Evolutionary conservation across 1,140 invertebrate genomes (phyloP).

Genomic region (Leptopilina boulardi): DNA sequence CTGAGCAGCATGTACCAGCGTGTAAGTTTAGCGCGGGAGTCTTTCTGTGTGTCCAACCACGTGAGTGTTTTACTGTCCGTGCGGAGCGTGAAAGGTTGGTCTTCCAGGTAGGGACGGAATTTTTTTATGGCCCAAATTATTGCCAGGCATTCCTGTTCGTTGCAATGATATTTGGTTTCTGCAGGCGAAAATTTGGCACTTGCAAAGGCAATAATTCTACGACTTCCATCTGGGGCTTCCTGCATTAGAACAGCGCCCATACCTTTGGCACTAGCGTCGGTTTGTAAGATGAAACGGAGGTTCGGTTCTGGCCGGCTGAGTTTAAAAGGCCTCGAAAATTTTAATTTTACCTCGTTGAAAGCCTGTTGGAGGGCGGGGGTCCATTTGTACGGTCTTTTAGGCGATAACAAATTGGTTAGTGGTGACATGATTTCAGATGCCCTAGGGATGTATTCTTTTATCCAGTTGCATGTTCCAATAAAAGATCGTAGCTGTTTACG

Average conservation of each 20-base stretch:
- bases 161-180: slow-evolving; percentile 44
- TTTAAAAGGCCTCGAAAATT: not conserved
- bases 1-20: slow-evolving; percentile 59
- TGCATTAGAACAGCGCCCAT: slow-evolving; percentile 46
- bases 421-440: not conserved
- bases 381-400: slow-evolving; percentile 22
- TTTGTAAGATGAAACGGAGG: slow-evolving; percentile 38
- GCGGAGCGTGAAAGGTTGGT: slow-evolving; percentile 51
- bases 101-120: slow-evolving; percentile 57
- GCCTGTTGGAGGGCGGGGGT: not conserved
- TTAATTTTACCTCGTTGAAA: not conserved
- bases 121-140: slow-evolving; percentile 53
- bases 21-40: slow-evolving; percentile 51
- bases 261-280: slow-evolving; percentile 39
- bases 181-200: slow-evolving; percentile 35
- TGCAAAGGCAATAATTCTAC: slow-evolving; percentile 35
- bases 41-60: slow-evolving; percentile 44
- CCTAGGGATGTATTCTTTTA: no score
- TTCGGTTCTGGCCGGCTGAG: slow-evolving; percentile 32
- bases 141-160: slow-evolving; percentile 44
- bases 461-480: no score
- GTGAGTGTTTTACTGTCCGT: slow-evolving; percentile 52
- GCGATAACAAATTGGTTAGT: slow-evolving; percentile 29
- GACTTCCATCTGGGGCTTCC: not conserved
- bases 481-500: no score